Conservation (phyloP, 2,797 vertebrate genomes). For the Acestrorhynchus altus region DNA sequence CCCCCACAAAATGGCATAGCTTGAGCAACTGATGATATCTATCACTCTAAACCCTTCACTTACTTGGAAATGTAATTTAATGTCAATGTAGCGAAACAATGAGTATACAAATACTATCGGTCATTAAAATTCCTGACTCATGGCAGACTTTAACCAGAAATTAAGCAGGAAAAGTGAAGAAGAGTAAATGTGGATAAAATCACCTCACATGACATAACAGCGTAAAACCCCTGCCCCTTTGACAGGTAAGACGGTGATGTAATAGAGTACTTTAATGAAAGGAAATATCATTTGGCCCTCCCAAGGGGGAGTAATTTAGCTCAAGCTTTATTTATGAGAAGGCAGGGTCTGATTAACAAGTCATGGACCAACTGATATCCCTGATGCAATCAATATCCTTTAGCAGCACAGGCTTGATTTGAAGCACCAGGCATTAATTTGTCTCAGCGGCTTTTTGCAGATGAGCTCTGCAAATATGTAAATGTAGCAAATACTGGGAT, state of each 20-base stretch:
- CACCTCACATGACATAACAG: background rate
- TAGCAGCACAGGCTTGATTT: slow-evolving; percentile 49
- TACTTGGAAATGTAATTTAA: background rate
- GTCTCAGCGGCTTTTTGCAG: slow-evolving; percentile 51
- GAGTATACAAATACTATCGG: background rate
- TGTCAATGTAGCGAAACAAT: background rate
- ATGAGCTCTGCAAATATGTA: slow-evolving; percentile 47
- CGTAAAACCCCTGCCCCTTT: background rate
- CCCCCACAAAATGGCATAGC: slow-evolving; percentile 9
- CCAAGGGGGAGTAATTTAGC: slow-evolving; percentile 53
- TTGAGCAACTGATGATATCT: background rate
- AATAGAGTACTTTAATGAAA: slow-evolving; percentile 50
- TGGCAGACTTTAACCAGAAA: background rate
- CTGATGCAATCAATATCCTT: slow-evolving; percentile 61
- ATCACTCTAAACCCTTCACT: background rate
- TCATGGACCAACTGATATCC: slow-evolving; percentile 58
- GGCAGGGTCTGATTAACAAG: slow-evolving; percentile 54
- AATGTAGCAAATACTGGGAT: slow-evolving; percentile 46
- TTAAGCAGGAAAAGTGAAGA: background rate
- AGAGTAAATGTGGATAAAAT: background rate
- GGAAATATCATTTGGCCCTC: slow-evolving; percentile 41
- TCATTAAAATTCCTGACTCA: background rate
- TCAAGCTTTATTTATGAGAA: slow-evolving; percentile 49
- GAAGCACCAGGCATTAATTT: slow-evolving; percentile 48
- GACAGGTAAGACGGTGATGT: slow-evolving; percentile 9